A percentile compares a stretch with the other conserved stretches of the same genome.
These are phyloP conservation scores for Macropis europaea DNA, from an alignment of 2,888 invertebrate genomes.

Conservation along the genomic window DNA sequence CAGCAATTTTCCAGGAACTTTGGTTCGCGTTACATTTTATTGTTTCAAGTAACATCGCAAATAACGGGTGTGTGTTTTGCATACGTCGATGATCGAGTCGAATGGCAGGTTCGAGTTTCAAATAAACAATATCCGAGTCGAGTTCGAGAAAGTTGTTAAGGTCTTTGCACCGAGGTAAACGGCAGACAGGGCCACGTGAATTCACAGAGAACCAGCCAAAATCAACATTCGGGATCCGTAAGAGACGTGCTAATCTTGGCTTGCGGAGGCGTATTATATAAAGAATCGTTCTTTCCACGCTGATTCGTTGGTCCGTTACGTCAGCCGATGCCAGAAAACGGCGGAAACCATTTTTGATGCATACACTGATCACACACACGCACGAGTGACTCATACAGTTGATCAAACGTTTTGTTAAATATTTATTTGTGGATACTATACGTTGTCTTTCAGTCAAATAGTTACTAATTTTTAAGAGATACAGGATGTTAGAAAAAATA, in stretches of 20 bases:
- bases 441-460: too few relatives aligned
- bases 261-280: slow-evolving; percentile 69
- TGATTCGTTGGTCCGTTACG: slow-evolving; percentile 47
- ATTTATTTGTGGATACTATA: too few relatives aligned
- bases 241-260: slow-evolving; percentile 69
- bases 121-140: slow-evolving; percentile 5
- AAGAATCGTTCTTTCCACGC: slow-evolving; percentile 68
- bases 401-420: too few relatives aligned
- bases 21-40: not conserved
- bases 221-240: slow-evolving; percentile 33
- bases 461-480: too few relatives aligned
- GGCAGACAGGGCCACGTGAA: slow-evolving; percentile 55
- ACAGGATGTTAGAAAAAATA: too few relatives aligned
- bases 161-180: slow-evolving; percentile 62
- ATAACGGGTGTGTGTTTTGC: not conserved
- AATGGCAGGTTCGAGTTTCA: not conserved
- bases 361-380: not conserved
- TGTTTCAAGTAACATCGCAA: not conserved
- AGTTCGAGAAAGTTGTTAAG: slow-evolving; percentile 35
- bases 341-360: slow-evolving; percentile 13
- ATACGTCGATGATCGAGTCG: not conserved
- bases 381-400: too few relatives aligned
- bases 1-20: not conserved
- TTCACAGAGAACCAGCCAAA: slow-evolving; percentile 51
- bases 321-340: slow-evolving; percentile 1